Base-by-base conservation (phyloP, 2,888 invertebrate species). In the Epiblema foenella region DNA sequence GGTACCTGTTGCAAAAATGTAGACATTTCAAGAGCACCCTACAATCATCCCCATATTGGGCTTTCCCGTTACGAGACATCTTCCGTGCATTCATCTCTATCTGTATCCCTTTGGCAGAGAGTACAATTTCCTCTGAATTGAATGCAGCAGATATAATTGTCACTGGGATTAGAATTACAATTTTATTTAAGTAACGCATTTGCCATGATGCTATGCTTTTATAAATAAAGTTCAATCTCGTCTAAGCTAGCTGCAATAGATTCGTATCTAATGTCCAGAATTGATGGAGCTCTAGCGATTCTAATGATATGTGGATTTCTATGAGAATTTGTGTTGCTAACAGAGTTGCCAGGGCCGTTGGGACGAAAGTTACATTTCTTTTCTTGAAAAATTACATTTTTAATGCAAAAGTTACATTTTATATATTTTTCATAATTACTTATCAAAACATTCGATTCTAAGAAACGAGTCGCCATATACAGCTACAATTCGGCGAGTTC, bases 1-100 rank as follows among this genome's bases (percentile, higher is more conserved):
- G 29, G 29, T 46, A 46, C 18, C 11, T 18, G 11, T 15, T 24
- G 54, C n/a, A 56, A 56, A 56, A 56, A 29, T 56, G 29, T 33
- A 33, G 33, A 33, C 56, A 37, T 33, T 51, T 52, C 52, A 17
- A 51, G 67, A 59, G 12, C 69, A 67, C 67, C 69, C 74, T 71
- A 64, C 74, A 54, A 69, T 60, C 68, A 39, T 57, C 72, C 67
- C 73, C 74, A 62, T 75, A 75, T 75, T 67, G 64, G 73, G 74
- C 15, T 54, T 37, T 74, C 56, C 75, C 75, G 75, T 75, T 75
- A 74, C 58, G 73, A 63, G 60, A 63, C 59, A 68, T 29, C 66
- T 37, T 17, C 37, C 24, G 70, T 62, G 33, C 52, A 66, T 39
- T 11, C 58, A 59, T 59, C 57, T 66, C 24, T 42, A 20, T 49